Conservation (phyloP, 2,888 invertebrate species). For the Opisthograptis luteolata region DNA sequence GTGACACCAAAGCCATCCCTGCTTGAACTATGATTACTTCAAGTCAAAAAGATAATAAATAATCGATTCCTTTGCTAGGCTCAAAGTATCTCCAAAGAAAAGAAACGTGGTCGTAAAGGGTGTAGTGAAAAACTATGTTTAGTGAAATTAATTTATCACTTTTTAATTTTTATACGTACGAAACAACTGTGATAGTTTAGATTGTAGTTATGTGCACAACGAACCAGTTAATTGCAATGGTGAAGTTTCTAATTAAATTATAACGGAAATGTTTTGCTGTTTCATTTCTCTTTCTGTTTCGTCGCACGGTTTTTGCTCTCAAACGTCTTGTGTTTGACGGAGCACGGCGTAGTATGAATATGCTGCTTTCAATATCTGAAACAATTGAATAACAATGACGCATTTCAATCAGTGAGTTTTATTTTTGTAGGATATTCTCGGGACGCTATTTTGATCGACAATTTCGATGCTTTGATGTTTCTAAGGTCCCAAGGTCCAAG, state of each 20-base stretch:
- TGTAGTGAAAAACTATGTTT: slow-evolving; percentile 31
- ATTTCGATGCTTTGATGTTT: not conserved
- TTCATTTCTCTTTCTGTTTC: slow-evolving; percentile 12
- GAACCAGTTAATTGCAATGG: slow-evolving; percentile 39
- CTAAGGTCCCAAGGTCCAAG: slow-evolving; percentile 10
- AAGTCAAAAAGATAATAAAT: slow-evolving; percentile 16
- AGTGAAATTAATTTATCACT: slow-evolving; percentile 52
- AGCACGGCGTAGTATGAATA: slow-evolving; percentile 44
- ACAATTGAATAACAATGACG: slow-evolving; percentile 4
- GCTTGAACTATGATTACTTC: slow-evolving; percentile 63
- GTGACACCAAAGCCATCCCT: slow-evolving; percentile 70
- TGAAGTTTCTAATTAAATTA: slow-evolving; percentile 46
- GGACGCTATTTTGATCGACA: not conserved
- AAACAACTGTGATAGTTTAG: slow-evolving; percentile 79
- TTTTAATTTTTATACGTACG: slow-evolving; percentile 66
- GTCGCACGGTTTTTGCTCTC: not conserved
- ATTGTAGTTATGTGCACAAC: slow-evolving; percentile 52
- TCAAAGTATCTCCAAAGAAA: slow-evolving; percentile 15
- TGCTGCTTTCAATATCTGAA: slow-evolving; percentile 33
- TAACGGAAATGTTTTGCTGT: slow-evolving; percentile 20
- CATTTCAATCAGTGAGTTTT: not conserved
- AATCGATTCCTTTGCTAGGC: slow-evolving; percentile 14
- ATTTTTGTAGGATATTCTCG: not conserved
- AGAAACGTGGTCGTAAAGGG: slow-evolving; percentile 2
- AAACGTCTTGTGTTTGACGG: slow-evolving; percentile 36